phyloP scores from a whole-genome alignment of 2,888 invertebrate species.

The Poecilobothrus nobilitatus region DNA sequence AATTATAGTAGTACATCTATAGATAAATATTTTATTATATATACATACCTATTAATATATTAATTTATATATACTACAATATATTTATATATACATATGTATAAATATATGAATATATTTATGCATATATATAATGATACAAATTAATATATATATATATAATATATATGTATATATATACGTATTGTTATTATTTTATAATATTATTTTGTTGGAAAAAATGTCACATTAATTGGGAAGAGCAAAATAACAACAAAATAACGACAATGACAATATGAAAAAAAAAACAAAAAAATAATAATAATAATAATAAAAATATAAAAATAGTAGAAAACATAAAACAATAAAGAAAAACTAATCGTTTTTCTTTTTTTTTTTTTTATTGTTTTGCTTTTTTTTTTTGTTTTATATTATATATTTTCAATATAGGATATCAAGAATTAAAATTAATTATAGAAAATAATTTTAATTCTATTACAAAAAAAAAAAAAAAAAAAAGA shows the following conservation, averaged over 20 bases:
- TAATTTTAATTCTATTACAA: neutral
- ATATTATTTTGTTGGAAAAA: neutral
- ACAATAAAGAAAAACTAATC: neutral
- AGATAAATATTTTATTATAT: neutral
- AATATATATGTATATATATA: neutral
- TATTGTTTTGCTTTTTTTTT: too few relatives aligned
- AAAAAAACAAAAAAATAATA: neutral
- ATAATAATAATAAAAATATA: neutral
- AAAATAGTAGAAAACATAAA: neutral
- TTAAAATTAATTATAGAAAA: neutral
- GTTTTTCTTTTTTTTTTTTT: neutral
- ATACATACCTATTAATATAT: too few relatives aligned
- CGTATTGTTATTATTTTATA: neutral
- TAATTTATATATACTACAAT: too few relatives aligned
- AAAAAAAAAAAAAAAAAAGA: too few relatives aligned
- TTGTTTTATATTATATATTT: too few relatives aligned
- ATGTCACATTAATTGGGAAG: conserved; percentile 4
- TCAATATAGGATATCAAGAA: neutral
- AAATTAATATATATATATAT: too few relatives aligned
- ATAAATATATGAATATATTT: neutral
- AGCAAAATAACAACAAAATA: neutral
- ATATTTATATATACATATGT: neutral
- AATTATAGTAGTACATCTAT: neutral
- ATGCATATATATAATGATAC: neutral
- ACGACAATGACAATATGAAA: neutral